These are phyloP conservation scores for Mesorhabditis spiculigera DNA, from an alignment of 2,888 invertebrate genomes.

Conservation along the genomic window DNA sequence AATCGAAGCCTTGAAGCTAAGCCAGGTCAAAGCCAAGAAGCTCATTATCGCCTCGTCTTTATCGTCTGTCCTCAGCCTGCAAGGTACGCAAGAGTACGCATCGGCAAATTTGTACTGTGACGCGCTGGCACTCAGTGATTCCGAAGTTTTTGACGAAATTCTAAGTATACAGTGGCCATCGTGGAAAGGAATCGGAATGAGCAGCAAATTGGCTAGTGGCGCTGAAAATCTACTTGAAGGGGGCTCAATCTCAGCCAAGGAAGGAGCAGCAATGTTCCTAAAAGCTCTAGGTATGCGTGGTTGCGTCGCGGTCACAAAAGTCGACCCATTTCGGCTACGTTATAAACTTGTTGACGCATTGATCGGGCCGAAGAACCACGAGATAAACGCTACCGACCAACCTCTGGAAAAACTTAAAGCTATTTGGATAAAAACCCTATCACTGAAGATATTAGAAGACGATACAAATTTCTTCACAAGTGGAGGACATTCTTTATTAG, in stretches of 20 bases:
- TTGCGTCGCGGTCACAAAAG: constrained; percentile 7
- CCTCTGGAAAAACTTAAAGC: not conserved
- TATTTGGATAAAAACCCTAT: constrained; percentile 12
- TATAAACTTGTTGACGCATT: not conserved
- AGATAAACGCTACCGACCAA: not conserved
- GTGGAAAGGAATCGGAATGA: constrained; percentile 27
- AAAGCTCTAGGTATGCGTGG: constrained; percentile 12
- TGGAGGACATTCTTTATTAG: constrained; percentile 52
- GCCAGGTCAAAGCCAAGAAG: constrained; percentile 17
- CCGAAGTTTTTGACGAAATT: constrained; percentile 8
- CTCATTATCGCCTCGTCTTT: constrained; percentile 41
- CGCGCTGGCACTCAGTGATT: constrained; percentile 15
- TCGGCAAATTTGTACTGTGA: constrained; percentile 44
- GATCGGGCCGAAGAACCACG: not conserved
- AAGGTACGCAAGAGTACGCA: constrained; percentile 42
- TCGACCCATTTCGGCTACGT: not conserved
- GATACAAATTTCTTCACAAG: constrained; percentile 40
- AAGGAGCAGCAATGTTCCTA: constrained; percentile 15
- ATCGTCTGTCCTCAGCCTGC: constrained; percentile 34
- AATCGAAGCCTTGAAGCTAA: constrained; percentile 17
- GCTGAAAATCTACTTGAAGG: constrained; percentile 15
- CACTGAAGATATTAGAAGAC: constrained; percentile 13
- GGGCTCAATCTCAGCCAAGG: constrained; percentile 7
- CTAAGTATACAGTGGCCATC: constrained; percentile 26
- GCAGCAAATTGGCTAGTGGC: constrained; percentile 2